Conservation (phyloP, 2,113 vertebrate species). For the Antechinus flavipes region DNA sequence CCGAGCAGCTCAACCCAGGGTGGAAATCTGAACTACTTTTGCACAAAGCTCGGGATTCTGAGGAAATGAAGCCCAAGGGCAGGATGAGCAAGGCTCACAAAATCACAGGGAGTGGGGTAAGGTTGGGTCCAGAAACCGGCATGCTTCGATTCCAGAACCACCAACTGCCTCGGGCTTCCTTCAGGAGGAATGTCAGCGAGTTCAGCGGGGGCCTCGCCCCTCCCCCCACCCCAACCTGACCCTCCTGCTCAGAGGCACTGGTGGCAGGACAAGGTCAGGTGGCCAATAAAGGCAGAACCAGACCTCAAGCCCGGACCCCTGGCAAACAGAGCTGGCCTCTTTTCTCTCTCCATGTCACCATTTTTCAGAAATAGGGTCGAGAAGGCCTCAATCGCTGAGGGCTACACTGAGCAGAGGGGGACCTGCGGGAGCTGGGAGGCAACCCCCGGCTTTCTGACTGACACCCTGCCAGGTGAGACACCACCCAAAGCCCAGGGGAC, state of each 20-base stretch:
- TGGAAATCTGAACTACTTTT: neutral
- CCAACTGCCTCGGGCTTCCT: neutral
- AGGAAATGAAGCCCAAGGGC: neutral
- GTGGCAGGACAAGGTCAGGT: neutral
- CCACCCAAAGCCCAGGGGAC: neutral
- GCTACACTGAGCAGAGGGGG: neutral
- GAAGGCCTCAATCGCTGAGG: neutral
- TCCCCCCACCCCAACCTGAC: rapidly evolving
- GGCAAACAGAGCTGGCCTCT: neutral
- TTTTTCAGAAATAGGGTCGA: neutral
- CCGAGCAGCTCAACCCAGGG: neutral
- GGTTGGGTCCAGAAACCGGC: neutral
- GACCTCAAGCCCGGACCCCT: neutral
- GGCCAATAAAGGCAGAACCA: neutral
- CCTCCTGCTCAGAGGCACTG: no score
- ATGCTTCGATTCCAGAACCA: neutral
- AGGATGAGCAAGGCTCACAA: neutral
- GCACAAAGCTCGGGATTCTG: neutral
- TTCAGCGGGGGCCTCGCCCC: neutral
- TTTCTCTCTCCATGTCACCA: neutral
- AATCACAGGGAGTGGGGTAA: neutral
- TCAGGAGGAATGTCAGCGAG: neutral
- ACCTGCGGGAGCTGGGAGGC: neutral
- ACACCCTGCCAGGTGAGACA: no score
- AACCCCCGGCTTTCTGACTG: neutral